phyloP scores from a whole-genome alignment of 1,140 invertebrate genomes.

The Drosophila pectinifera region DNA sequence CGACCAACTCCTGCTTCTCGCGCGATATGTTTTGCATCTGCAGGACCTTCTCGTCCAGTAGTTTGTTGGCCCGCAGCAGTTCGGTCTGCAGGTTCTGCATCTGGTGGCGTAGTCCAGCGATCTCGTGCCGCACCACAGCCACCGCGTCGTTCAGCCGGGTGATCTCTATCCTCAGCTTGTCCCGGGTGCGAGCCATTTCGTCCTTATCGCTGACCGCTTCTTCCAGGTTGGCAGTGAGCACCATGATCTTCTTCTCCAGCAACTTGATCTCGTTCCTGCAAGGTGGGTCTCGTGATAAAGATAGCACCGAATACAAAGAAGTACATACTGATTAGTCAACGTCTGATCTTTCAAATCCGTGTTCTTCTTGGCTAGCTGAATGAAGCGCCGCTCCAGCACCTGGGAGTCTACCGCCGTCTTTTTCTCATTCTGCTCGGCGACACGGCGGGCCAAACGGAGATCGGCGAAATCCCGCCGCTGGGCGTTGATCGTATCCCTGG shows the following conservation, averaged over 20 bases:
- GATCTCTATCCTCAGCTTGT: constrained; percentile 38
- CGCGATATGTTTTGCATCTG: constrained; percentile 20
- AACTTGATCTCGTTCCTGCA: constrained; percentile 34
- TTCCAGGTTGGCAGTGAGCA: constrained; percentile 7
- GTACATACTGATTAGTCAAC: constrained; percentile 10
- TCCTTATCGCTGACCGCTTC: constrained; percentile 32
- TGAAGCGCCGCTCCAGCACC: constrained; percentile 44
- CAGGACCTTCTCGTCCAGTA: constrained; percentile 24
- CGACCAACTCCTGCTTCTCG: constrained; percentile 31
- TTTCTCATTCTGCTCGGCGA: constrained; percentile 22
- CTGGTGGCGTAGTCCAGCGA: constrained; percentile 6
- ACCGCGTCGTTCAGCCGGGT: constrained; percentile 18
- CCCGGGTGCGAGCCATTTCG: constrained; percentile 1
- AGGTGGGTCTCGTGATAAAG: background rate
- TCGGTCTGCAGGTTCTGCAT: constrained; percentile 17
- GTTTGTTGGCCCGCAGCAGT: constrained; percentile 5
- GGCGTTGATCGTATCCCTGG: background rate
- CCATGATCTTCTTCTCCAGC: constrained; percentile 24
- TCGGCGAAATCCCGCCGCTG: background rate
- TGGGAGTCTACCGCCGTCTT: constrained; percentile 16
- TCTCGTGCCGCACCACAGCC: constrained; percentile 28
- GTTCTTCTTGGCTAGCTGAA: constrained; percentile 48
- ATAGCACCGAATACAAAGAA: background rate
- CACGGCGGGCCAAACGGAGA: background rate
- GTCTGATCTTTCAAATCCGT: constrained; percentile 20